phyloP scores from a whole-genome alignment of 2,113 vertebrate genomes.

The Phocoena phocoena region DNA sequence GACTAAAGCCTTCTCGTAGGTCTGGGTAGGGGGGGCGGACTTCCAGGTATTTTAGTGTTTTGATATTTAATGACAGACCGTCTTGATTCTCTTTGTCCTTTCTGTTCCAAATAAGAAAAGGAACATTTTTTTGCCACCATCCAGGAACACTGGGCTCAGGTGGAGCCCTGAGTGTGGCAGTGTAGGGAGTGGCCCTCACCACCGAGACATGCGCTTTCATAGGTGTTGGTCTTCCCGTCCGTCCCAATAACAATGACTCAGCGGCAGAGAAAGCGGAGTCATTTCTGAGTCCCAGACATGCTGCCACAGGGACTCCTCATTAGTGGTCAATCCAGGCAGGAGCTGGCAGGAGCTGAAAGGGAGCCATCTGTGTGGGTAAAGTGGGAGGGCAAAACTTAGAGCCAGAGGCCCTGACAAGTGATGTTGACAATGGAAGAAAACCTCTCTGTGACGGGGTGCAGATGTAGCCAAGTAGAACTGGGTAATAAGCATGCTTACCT shows the following conservation, averaged over 20 bases:
- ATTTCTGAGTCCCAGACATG: constrained; percentile 49
- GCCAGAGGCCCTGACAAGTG: not conserved
- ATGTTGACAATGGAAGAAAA: not conserved
- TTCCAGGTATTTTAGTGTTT: constrained; percentile 17
- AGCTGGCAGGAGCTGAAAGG: not conserved
- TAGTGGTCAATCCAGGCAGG: constrained; percentile 24
- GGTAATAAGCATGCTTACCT: accelerated
- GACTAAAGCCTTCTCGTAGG: not conserved
- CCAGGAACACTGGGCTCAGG: not conserved
- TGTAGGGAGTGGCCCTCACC: not conserved
- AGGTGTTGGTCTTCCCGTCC: not conserved
- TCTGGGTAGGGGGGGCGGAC: not conserved
- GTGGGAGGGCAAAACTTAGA: not conserved
- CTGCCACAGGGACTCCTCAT: not conserved
- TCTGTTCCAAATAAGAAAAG: constrained; percentile 35
- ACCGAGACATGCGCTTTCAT: not conserved
- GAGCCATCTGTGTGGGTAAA: not conserved
- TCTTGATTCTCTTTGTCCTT: constrained; percentile 4
- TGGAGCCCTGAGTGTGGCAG: not conserved
- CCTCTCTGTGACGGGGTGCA: not conserved
- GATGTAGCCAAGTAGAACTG: not conserved
- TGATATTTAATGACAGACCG: constrained; percentile 22
- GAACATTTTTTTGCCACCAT: not conserved
- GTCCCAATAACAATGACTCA: constrained; percentile 60
- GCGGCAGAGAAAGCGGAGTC: constrained; percentile 53